These are phyloP conservation scores for Sitta europaea DNA, from an alignment of 2,113 vertebrate species.

Conservation along the genomic window DNA sequence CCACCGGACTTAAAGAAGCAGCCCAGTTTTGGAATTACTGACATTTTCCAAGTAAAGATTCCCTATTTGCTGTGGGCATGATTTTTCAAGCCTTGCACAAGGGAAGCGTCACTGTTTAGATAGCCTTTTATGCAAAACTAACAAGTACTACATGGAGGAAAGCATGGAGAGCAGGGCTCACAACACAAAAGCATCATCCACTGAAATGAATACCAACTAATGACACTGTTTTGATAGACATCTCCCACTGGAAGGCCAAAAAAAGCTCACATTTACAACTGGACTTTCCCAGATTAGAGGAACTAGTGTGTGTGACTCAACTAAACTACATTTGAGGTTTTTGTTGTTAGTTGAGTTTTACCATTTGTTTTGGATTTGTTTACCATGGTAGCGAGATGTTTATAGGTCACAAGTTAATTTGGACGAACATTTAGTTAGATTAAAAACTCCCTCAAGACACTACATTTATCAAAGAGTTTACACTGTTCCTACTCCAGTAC, in stretches of 20 bases:
- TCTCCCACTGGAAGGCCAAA: not conserved
- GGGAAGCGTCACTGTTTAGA: not conserved
- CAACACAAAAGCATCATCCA: conserved; percentile 9
- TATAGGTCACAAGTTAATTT: not conserved
- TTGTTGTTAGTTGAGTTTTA: not conserved
- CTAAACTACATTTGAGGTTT: not conserved
- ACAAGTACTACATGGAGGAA: not conserved
- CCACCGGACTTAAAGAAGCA: not conserved
- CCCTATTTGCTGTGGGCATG: not conserved
- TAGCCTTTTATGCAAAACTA: not conserved
- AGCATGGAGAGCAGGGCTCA: not conserved
- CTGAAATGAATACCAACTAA: conserved; percentile 13
- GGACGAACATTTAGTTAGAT: not conserved
- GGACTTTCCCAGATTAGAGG: not conserved
- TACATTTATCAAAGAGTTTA: not conserved
- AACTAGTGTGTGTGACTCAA: not conserved
- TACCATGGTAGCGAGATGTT: not conserved
- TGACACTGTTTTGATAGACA: not conserved
- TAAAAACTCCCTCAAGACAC: not conserved
- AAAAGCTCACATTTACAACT: not conserved
- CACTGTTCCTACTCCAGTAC: not conserved
- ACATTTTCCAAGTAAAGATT: not conserved
- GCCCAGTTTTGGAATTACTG: not conserved
- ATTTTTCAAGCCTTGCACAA: not conserved
- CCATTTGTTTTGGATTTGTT: not conserved